Conservation (phyloP, 2,113 vertebrate genomes). For the Amphilophus citrinellus region DNA sequence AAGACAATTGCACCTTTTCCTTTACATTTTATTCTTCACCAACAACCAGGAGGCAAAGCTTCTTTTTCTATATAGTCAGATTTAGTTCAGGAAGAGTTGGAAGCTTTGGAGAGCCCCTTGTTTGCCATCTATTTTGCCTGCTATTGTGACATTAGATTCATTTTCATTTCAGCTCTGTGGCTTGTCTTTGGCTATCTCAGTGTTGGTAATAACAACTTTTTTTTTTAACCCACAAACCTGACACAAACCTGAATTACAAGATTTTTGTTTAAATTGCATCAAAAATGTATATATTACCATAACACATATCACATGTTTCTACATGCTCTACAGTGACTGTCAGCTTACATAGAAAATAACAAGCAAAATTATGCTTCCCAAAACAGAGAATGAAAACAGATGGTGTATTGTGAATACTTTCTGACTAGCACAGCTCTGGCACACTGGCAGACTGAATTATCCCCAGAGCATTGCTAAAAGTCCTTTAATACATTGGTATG, state of each 20-base stretch:
- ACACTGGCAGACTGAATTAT: slow-evolving; percentile 18
- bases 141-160: neutral
- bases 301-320: neutral
- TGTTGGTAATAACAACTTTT: neutral
- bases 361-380: slow-evolving; percentile 2
- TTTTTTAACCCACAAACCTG: no score
- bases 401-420: slow-evolving; percentile 39
- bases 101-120: neutral
- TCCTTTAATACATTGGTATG: slow-evolving; percentile 29
- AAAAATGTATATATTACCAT: neutral
- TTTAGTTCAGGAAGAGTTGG: slow-evolving; percentile 1
- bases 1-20: neutral
- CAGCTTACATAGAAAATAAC: neutral
- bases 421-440: neutral
- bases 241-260: neutral
- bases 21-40: neutral
- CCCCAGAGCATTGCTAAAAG: slow-evolving; percentile 25
- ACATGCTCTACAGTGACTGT: neutral
- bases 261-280: neutral
- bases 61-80: neutral
- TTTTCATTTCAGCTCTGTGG: neutral
- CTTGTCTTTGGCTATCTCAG: neutral
- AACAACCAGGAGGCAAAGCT: neutral
- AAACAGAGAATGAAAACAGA: slow-evolving; percentile 45
- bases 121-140: neutral